These are phyloP conservation scores for Diaperis boleti DNA, from an alignment of 2,888 invertebrate species.

Conservation along the genomic window DNA sequence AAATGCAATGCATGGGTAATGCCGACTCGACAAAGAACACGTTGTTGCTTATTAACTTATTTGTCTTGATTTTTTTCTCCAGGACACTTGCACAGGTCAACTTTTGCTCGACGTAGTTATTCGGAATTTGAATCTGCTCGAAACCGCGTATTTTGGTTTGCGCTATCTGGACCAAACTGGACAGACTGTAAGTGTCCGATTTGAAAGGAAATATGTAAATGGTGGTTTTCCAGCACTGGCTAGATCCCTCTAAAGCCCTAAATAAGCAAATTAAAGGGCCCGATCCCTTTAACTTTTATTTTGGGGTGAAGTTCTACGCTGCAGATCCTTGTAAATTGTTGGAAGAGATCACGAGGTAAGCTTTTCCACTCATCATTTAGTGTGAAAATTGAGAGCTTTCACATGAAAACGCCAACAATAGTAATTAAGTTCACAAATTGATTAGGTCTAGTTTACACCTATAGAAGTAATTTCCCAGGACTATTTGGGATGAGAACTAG, in stretches of 20 bases:
- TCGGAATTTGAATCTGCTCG: slow-evolving; percentile 91
- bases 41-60: slow-evolving; percentile 45
- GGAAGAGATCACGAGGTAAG: slow-evolving; percentile 94
- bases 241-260: slow-evolving; percentile 91
- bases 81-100: slow-evolving; percentile 93
- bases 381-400: too few relatives aligned
- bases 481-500: too few relatives aligned
- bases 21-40: neutral
- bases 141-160: slow-evolving; percentile 96
- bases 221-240: slow-evolving; percentile 81
- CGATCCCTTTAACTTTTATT: slow-evolving; percentile 86
- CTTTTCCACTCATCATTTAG: too few relatives aligned
- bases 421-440: too few relatives aligned
- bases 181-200: slow-evolving; percentile 82
- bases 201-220: neutral
- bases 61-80: slow-evolving; percentile 54
- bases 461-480: too few relatives aligned
- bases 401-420: slow-evolving; percentile 6
- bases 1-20: neutral
- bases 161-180: slow-evolving; percentile 92
- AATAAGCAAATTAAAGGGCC: slow-evolving; percentile 84
- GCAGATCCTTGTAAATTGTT: slow-evolving; percentile 96
- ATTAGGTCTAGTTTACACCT: too few relatives aligned
- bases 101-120: slow-evolving; percentile 92
- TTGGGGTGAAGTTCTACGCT: slow-evolving; percentile 97